A percentile compares a stretch with the other conserved stretches of the same genome.
Evolutionary conservation across 2,113 vertebrate species (phyloP).

Genomic region (Pagrus major): DNA sequence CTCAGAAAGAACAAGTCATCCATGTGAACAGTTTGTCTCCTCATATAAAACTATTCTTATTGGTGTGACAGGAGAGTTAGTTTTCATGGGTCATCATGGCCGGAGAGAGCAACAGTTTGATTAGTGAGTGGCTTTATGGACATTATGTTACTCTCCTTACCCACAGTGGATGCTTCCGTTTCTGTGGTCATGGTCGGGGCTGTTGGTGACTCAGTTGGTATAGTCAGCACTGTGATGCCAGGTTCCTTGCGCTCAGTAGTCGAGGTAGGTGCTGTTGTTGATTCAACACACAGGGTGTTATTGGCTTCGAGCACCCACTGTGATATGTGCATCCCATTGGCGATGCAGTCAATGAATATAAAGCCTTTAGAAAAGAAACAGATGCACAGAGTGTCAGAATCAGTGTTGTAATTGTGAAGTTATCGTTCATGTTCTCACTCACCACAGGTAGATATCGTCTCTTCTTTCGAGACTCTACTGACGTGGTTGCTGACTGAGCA

Average conservation of each 20-base stretch:
- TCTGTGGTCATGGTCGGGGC: neutral
- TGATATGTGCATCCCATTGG: conserved; percentile 54
- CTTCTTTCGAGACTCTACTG: neutral
- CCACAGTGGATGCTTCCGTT: too few species aligned
- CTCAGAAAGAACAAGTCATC: too few species aligned
- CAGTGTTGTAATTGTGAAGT: neutral
- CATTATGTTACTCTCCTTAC: conserved; percentile 55
- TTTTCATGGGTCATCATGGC: neutral
- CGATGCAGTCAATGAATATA: conserved; percentile 54
- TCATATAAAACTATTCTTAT: too few species aligned
- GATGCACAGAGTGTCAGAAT: neutral
- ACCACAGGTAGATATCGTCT: conserved; percentile 25
- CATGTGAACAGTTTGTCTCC: too few species aligned
- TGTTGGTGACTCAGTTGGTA: too few species aligned
- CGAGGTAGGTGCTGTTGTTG: too few species aligned
- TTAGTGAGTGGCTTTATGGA: too few species aligned
- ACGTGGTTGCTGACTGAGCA: conserved; percentile 63
- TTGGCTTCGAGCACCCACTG: conserved; percentile 37
- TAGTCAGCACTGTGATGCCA: too few species aligned
- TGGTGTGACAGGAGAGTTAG: neutral
- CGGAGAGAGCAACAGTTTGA: too few species aligned
- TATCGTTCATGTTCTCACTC: conserved; percentile 54
- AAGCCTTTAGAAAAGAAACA: conserved; percentile 36
- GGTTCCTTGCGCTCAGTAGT: too few species aligned
- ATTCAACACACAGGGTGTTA: conserved; percentile 41